A percentile compares a stretch with the other conserved stretches of the same genome.
Conservation (phyloP, 2,113 vertebrate genomes). For the Natator depressus region DNA sequence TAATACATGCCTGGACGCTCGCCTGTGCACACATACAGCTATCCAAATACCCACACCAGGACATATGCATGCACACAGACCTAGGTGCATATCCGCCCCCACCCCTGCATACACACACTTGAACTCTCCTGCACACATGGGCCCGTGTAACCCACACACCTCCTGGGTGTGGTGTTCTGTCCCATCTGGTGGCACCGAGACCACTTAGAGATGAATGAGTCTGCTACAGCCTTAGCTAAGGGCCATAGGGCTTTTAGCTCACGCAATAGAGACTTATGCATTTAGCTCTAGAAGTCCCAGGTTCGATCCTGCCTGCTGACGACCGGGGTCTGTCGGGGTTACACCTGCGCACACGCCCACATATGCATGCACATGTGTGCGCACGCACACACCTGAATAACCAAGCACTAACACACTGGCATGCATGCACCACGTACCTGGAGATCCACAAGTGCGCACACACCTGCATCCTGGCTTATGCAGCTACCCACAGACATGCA, state of each 20-base stretch:
- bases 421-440: not conserved
- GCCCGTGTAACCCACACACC: no score
- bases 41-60: not conserved
- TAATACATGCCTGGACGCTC: not conserved
- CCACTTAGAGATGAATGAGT: no score
- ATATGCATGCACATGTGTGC: not conserved
- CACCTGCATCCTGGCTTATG: not conserved
- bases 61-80: not conserved
- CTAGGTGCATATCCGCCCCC: not conserved
- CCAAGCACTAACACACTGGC: not conserved
- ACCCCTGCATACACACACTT: fast-evolving
- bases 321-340: no score
- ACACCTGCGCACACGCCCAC: not conserved
- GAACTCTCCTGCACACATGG: not conserved
- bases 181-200: no score
- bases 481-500: not conserved
- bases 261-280: no score
- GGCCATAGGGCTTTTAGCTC: no score
- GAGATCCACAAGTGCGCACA: not conserved
- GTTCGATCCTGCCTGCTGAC: no score
- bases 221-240: no score
- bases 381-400: not conserved
- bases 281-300: no score
- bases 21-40: fast-evolving
- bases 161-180: no score